phyloP scores from a whole-genome alignment of 2,888 invertebrate genomes.

The Apodemia zela region DNA sequence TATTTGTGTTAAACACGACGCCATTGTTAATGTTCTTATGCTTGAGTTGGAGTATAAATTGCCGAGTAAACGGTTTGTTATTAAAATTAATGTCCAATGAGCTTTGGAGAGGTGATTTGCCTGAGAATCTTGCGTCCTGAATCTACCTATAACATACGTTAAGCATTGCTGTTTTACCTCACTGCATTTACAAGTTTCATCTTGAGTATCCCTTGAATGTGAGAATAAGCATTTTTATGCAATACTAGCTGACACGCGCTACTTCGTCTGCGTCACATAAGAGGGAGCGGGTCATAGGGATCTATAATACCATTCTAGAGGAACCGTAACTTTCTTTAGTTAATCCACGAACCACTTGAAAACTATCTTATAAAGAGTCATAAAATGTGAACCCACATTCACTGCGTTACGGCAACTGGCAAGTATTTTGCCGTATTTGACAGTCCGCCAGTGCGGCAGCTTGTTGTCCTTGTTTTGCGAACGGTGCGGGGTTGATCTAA shows the following conservation, averaged over 20 bases:
- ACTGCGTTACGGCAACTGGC: too few relatives aligned
- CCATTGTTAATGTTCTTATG: conserved; percentile 55
- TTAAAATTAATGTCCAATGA: conserved; percentile 43
- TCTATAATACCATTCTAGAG: too few relatives aligned
- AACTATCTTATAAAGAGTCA: too few relatives aligned
- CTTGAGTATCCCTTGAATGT: neutral
- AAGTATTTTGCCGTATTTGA: too few relatives aligned
- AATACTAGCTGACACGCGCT: neutral
- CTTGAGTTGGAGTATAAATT: conserved; percentile 45
- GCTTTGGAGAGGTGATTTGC: conserved; percentile 38
- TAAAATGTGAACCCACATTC: too few relatives aligned
- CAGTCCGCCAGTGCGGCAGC: too few relatives aligned
- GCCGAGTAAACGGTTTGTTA: conserved; percentile 39
- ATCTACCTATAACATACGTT: neutral
- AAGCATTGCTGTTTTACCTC: neutral
- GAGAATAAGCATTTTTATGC: neutral
- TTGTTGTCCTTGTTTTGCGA: too few relatives aligned
- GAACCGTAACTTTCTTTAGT: too few relatives aligned
- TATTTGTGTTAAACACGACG: conserved; percentile 69
- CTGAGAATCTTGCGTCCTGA: conserved; percentile 29
- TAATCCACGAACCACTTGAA: too few relatives aligned
- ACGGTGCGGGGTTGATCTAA: too few relatives aligned
- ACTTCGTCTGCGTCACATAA: too few relatives aligned
- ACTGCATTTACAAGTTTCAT: conserved; percentile 16
- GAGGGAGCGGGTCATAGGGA: too few relatives aligned